phyloP scores from a whole-genome alignment of 2,113 vertebrate genomes.

The Polyodon spathula region DNA sequence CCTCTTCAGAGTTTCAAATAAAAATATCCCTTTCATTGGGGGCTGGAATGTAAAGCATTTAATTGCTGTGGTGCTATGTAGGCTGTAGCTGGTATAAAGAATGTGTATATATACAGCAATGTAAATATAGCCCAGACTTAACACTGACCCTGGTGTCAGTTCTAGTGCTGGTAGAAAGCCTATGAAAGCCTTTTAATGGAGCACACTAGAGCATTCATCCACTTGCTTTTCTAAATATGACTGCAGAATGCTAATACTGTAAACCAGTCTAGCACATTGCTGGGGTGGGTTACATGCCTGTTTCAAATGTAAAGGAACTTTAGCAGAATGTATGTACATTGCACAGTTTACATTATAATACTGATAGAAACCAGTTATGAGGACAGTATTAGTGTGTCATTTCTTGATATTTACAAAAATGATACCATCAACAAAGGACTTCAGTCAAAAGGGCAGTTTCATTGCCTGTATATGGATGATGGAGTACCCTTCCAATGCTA shows the following conservation, averaged over 20 bases:
- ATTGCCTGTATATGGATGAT: too few species aligned
- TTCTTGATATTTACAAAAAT: too few species aligned
- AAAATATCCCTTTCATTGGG: not conserved
- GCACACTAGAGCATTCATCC: not conserved
- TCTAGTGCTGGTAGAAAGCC: not conserved
- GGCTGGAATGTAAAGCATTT: constrained; percentile 1
- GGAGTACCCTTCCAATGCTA: too few species aligned
- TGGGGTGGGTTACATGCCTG: too few species aligned
- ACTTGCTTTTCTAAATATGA: not conserved
- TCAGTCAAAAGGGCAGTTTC: too few species aligned
- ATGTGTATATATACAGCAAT: constrained; percentile 2
- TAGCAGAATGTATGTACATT: too few species aligned
- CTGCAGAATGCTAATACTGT: not conserved
- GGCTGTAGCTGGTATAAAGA: not conserved
- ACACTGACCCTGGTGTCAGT: not conserved
- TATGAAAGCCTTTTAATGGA: not conserved
- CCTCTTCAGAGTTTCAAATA: not conserved
- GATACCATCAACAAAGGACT: too few species aligned
- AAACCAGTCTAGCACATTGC: not conserved
- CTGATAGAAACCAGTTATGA: too few species aligned
- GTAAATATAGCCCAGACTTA: not conserved
- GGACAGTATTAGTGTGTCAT: too few species aligned
- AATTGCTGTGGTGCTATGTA: not conserved
- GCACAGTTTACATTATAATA: too few species aligned
- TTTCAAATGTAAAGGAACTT: too few species aligned